These are phyloP conservation scores for Nibea albiflora DNA, from an alignment of 2,113 vertebrate genomes.

Conservation along the genomic window DNA sequence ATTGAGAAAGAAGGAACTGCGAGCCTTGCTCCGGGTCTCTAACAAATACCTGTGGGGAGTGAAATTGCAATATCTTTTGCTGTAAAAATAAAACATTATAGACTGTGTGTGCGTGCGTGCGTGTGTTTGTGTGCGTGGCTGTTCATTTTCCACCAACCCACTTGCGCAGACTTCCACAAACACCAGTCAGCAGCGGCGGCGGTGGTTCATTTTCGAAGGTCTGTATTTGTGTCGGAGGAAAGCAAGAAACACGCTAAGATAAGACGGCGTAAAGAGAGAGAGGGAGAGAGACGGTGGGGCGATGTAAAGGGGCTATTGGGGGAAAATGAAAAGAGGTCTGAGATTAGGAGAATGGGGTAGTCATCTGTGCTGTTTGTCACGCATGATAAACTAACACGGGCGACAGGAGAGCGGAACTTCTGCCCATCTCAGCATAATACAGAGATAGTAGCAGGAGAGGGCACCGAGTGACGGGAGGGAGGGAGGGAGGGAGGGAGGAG, in stretches of 20 bases:
- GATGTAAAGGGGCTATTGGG: neutral
- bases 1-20: constrained; percentile 35
- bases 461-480: neutral
- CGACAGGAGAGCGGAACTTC: constrained; percentile 25
- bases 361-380: constrained; percentile 44
- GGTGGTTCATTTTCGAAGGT: constrained; percentile 61
- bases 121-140: neutral
- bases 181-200: constrained; percentile 34
- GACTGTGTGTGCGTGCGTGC: neutral
- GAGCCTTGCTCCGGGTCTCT: neutral
- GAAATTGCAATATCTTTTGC: constrained; percentile 50
- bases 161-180: neutral
- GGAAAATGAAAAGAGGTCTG: constrained; percentile 15
- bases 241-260: constrained; percentile 43
- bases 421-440: constrained; percentile 24
- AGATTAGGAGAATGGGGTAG: constrained; percentile 19
- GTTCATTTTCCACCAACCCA: constrained; percentile 32
- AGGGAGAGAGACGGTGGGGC: neutral
- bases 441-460: neutral
- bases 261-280: constrained; percentile 4
- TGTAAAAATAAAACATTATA: constrained; percentile 37
- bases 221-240: constrained; percentile 52
- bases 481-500: neutral
- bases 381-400: constrained; percentile 42
- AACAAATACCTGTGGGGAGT: constrained; percentile 41